These are phyloP conservation scores for Aporophyla lueneburgensis DNA, from an alignment of 2,888 invertebrate genomes.

Conservation along the genomic window DNA sequence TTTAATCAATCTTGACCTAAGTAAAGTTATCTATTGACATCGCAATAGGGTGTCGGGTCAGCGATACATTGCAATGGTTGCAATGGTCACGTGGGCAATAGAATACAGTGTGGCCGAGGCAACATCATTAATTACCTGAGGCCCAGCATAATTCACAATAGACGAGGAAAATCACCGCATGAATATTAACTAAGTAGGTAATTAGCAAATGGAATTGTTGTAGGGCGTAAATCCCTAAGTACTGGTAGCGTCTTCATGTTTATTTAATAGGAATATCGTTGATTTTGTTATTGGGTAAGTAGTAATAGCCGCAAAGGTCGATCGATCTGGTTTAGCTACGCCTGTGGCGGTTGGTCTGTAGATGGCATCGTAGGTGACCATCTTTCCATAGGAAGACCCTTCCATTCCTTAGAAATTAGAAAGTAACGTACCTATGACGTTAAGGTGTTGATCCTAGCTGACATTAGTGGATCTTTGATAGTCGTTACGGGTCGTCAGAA, in stretches of 20 bases:
- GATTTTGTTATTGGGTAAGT: not conserved
- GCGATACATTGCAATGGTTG: conserved; percentile 33
- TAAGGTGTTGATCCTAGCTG: no score
- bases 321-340: no score
- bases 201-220: conserved; percentile 64
- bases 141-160: conserved; percentile 60
- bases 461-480: no score
- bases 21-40: conserved; percentile 41
- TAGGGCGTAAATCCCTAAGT: conserved; percentile 52
- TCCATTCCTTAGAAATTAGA: no score
- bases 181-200: conserved; percentile 65
- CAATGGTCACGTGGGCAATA: conserved; percentile 49
- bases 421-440: no score
- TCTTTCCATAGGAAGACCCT: no score
- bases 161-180: conserved; percentile 66
- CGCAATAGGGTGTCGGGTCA: conserved; percentile 49
- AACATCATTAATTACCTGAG: conserved; percentile 55
- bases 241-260: conserved; percentile 43
- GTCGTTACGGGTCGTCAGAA: no score
- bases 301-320: no score
- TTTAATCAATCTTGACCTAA: conserved; percentile 44
- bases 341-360: no score
- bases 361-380: no score
- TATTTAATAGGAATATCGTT: conserved; percentile 25
- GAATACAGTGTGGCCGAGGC: conserved; percentile 37